Percentiles rank a stretch among this genome's conserved stretches.
phyloP scores from a whole-genome alignment of 1,140 invertebrate genomes.

The Scaptodrosophila lebanonensis region DNA sequence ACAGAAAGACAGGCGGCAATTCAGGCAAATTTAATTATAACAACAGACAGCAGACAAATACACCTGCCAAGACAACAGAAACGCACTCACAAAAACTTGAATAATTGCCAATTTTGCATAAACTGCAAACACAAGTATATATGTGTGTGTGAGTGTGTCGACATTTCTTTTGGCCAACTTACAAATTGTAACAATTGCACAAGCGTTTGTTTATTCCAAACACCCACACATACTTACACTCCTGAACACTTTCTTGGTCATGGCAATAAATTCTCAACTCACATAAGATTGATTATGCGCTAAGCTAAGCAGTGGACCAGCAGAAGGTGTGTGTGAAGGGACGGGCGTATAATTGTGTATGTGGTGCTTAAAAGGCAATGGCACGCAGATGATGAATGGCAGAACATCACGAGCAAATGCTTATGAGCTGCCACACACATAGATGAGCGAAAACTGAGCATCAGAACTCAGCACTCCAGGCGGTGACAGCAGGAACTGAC shows the following conservation, averaged over 20 bases:
- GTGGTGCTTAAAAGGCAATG: conserved; percentile 34
- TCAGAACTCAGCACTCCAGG: no score
- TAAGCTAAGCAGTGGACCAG: no score
- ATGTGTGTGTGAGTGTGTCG: conserved; percentile 9
- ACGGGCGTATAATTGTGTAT: no score
- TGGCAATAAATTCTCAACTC: conserved; percentile 41
- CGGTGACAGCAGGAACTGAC: no score
- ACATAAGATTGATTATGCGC: conserved; percentile 61
- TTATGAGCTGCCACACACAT: no score
- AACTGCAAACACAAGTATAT: conserved; percentile 7
- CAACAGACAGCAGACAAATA: no score
- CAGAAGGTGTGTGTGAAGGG: conserved; percentile 36
- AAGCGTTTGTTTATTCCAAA: conserved; percentile 9
- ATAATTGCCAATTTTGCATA: conserved; percentile 65
- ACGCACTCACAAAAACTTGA: conserved; percentile 41
- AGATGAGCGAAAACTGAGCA: no score
- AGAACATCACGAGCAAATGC: no score
- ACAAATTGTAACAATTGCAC: conserved; percentile 44
- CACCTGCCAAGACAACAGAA: conserved; percentile 17
- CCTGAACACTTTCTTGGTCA: conserved; percentile 13
- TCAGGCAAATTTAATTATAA: conserved; percentile 58
- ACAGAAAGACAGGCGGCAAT: conserved; percentile 20
- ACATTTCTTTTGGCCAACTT: conserved; percentile 22
- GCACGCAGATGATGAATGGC: conserved; percentile 62
- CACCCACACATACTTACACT: neutral